These are phyloP conservation scores for Phalacrocorax pelagicus DNA, from an alignment of 2,113 vertebrate genomes.

Conservation along the genomic window DNA sequence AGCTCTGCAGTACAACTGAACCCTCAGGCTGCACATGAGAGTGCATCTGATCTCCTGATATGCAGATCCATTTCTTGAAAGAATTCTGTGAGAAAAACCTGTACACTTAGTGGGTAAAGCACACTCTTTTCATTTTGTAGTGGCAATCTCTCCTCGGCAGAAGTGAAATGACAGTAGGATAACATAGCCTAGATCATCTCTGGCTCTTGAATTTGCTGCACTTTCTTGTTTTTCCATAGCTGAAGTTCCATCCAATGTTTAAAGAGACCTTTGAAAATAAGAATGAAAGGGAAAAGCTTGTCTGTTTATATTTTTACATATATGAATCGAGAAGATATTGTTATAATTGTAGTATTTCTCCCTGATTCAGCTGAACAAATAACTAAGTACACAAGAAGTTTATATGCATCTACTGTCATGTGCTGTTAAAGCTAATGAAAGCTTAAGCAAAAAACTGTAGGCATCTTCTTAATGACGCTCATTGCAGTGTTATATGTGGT, in stretches of 20 bases:
- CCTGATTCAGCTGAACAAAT: background rate
- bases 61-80: background rate
- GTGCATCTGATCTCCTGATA: background rate
- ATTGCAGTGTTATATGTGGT: background rate
- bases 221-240: background rate
- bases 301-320: background rate
- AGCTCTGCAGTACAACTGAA: background rate
- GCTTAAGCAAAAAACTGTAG: background rate
- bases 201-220: background rate
- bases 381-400: background rate
- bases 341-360: background rate
- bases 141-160: background rate
- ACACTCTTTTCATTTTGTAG: background rate
- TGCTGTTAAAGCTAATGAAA: background rate
- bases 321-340: background rate
- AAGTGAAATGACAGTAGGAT: background rate
- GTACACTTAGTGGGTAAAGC: background rate
- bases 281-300: background rate
- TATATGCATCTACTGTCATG: background rate
- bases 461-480: constrained; percentile 2
- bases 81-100: background rate
- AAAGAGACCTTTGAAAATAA: background rate
- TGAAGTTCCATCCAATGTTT: background rate
- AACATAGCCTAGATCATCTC: background rate
- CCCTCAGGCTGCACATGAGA: background rate